Base-by-base conservation (phyloP, 2,888 invertebrate species). In the Drosophila neonasuta region DNA sequence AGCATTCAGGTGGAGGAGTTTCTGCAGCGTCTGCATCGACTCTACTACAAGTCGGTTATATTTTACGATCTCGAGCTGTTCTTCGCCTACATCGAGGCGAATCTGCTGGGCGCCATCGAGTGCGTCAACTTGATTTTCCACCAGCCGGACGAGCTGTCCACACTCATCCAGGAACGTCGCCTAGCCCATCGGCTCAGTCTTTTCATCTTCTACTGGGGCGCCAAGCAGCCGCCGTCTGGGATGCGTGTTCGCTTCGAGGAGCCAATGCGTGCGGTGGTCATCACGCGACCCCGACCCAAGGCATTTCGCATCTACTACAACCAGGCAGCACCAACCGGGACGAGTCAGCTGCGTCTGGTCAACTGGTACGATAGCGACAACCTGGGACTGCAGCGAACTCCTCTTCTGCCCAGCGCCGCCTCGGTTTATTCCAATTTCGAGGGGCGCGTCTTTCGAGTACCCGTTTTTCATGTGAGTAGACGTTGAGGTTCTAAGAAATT, bases 311-410 rank as follows among this genome's bases (percentile, higher is more conserved):
- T 95, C 45, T 95, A 94, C 88, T 95, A 95, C 90, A 95, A 94
- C 88, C 95, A 95, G 89, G 94, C 94, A 0, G 92, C 92, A 0
- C 92, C 95, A 0, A 90, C 93, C 57, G 92, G 92, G 11, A 90
- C 91, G 13, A 93, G 94, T 51, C 92, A 93, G 74, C 89, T 95
- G 42, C 90, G 92, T 2, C 89, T 95, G 78, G 93, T 95, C 9
- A 95, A 95, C 89, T 95, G 95, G 95, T 95, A 95, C 93, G 92
- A 94, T 4, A 92, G 92, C 0, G 88, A 91, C 45, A 91, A 91
- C 48, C 90, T 91, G 57, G 93, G 93, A 0, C 90, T 95, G 10
- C 95, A 94, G 88, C 93, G 93, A 75, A 93, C 93, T 0, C 95
- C 95, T 0, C 92, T 95, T 0, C 89, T 95, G 44, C 95, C 95